Conservation (phyloP, 2,888 invertebrate species). For the Catocala sponsa region DNA sequence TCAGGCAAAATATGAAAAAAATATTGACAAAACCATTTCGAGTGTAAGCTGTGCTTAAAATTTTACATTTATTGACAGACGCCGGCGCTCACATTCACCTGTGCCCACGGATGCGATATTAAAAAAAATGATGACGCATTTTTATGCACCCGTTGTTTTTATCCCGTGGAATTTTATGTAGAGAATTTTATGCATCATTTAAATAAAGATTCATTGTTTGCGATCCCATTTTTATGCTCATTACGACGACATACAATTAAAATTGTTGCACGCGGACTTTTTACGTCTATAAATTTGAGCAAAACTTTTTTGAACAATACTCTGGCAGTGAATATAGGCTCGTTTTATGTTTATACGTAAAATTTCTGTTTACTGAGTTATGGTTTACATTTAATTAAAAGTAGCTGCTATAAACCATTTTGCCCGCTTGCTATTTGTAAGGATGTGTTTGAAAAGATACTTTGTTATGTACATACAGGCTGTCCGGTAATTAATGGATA, state of each 20-base stretch:
- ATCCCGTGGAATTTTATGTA: slow-evolving; percentile 1
- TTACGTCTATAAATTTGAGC: not conserved
- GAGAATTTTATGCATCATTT: slow-evolving; percentile 4
- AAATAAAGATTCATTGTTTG: slow-evolving; percentile 8
- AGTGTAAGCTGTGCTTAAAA: slow-evolving; percentile 10
- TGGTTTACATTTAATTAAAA: no score
- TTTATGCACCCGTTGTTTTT: slow-evolving; percentile 10
- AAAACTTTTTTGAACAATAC: not conserved
- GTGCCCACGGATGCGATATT: slow-evolving; percentile 2
- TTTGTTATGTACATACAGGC: no score
- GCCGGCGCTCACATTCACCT: not conserved
- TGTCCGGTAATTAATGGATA: no score
- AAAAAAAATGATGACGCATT: slow-evolving; percentile 15
- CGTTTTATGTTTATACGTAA: no score
- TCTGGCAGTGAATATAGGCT: no score
- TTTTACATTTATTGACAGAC: slow-evolving; percentile 15
- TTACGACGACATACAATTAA: not conserved
- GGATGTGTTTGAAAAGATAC: no score
- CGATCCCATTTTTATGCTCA: not conserved
- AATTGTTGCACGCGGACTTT: not conserved
- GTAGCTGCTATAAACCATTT: no score
- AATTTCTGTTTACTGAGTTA: no score
- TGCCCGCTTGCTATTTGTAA: no score
- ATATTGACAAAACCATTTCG: not conserved
- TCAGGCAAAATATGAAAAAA: not conserved